Percentiles rank a stretch among this genome's conserved stretches.
These are phyloP conservation scores for Nephrocerus scutellatus DNA, from an alignment of 2,888 invertebrate genomes.

Conservation along the genomic window DNA sequence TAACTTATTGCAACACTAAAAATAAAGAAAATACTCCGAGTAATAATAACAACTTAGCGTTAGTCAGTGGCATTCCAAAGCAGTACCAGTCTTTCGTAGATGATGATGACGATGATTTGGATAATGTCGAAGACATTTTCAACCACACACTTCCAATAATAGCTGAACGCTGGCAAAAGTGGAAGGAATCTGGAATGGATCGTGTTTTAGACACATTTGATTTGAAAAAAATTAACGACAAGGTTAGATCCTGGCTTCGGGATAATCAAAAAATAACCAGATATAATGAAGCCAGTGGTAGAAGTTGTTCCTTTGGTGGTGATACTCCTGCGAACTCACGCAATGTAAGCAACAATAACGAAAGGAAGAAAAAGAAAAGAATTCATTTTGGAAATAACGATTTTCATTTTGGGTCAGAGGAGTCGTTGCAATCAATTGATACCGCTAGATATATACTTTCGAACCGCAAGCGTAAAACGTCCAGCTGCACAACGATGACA, in stretches of 20 bases:
- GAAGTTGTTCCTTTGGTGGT: slow-evolving; percentile 5
- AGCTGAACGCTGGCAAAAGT: slow-evolving; percentile 34
- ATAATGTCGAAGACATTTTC: slow-evolving; percentile 25
- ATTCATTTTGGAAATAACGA: slow-evolving; percentile 16
- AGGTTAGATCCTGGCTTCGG: slow-evolving; percentile 38
- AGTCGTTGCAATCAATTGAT: slow-evolving; percentile 38
- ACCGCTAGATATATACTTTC: slow-evolving; percentile 39
- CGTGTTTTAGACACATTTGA: slow-evolving; percentile 37
- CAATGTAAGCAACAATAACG: background rate
- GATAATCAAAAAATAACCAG: slow-evolving; percentile 24
- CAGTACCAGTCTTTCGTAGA: too few species aligned
- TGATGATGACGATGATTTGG: slow-evolving; percentile 9
- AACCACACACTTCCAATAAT: slow-evolving; percentile 37
- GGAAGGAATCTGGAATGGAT: slow-evolving; percentile 35
- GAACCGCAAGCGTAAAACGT: slow-evolving; percentile 25
- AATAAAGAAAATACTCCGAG: too few species aligned
- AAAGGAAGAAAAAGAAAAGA: slow-evolving; percentile 4
- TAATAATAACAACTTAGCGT: too few species aligned
- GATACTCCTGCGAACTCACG: background rate
- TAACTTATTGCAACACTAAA: too few species aligned
- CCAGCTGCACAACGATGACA: slow-evolving; percentile 27
- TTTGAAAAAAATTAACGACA: slow-evolving; percentile 32
- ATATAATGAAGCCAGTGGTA: background rate
- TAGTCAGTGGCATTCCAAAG: too few species aligned
- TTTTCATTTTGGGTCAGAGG: slow-evolving; percentile 14